Percentiles rank a stretch among this genome's conserved stretches.
These are phyloP conservation scores for Brachyopa scutellaris DNA, from an alignment of 2,888 invertebrate species.

Conservation along the genomic window DNA sequence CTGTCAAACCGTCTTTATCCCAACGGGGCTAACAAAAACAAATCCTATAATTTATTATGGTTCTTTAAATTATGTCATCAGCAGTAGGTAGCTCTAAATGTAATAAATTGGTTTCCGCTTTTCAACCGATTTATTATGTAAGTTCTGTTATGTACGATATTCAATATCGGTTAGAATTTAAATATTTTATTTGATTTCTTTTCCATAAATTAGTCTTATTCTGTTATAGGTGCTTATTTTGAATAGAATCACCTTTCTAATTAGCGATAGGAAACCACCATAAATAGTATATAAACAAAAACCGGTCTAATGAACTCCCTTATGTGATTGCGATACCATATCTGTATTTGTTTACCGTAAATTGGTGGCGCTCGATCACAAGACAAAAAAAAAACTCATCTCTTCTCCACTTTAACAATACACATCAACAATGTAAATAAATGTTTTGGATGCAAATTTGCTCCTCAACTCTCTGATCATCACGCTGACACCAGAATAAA, in stretches of 20 bases:
- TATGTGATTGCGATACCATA: not conserved
- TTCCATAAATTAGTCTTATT: constrained; percentile 19
- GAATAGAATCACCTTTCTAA: constrained; percentile 17
- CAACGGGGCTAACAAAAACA: too few species aligned
- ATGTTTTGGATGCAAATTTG: constrained; percentile 21
- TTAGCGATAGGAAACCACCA: not conserved
- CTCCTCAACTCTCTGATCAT: not conserved
- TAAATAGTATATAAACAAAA: not conserved
- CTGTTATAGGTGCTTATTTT: constrained; percentile 4
- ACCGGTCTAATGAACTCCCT: constrained; percentile 36
- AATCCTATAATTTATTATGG: too few species aligned
- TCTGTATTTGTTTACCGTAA: constrained; percentile 44
- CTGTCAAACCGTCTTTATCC: too few species aligned
- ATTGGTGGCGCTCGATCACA: constrained; percentile 41
- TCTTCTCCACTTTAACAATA: not conserved
- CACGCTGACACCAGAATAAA: constrained; percentile 30
- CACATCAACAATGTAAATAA: constrained; percentile 15
- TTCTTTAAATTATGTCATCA: too few species aligned
- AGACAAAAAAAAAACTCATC: constrained; percentile 3
- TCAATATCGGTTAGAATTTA: not conserved
- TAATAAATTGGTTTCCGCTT: too few species aligned
- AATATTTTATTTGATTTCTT: not conserved
- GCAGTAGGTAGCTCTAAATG: too few species aligned
- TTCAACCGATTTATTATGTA: not conserved
- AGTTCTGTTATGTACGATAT: constrained; percentile 1